phyloP scores from a whole-genome alignment of 1,140 invertebrate genomes.

The Musca domestica region DNA sequence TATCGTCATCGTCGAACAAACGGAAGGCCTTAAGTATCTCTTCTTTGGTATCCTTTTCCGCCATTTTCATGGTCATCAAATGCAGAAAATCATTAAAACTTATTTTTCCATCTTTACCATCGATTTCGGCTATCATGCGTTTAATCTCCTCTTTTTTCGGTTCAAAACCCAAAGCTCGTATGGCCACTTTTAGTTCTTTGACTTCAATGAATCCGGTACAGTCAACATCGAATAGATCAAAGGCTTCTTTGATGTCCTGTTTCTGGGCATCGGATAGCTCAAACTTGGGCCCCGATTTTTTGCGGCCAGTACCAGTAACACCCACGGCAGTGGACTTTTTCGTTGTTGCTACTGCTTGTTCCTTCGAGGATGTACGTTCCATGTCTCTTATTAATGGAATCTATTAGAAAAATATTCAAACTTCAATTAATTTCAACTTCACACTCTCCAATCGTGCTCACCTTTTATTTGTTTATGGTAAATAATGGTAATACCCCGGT shows the following conservation, averaged over 20 bases:
- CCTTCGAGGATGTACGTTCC: no score
- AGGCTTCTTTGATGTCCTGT: constrained; percentile 92
- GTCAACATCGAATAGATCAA: constrained; percentile 91
- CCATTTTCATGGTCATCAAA: constrained; percentile 93
- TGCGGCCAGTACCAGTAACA: constrained; percentile 47
- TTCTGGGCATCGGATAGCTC: constrained; percentile 87
- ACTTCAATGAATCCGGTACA: constrained; percentile 82
- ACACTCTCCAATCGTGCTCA: no score
- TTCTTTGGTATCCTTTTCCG: constrained; percentile 93
- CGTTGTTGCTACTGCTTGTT: no score
- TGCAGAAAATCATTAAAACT: constrained; percentile 87
- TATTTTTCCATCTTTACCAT: constrained; percentile 80
- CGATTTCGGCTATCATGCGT: constrained; percentile 87
- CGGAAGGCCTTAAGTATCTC: constrained; percentile 96
- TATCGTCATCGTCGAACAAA: constrained; percentile 91
- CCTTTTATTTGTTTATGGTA: no score
- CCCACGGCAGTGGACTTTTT: no score
- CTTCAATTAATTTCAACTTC: no score
- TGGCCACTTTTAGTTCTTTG: constrained; percentile 91
- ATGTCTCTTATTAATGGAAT: no score
- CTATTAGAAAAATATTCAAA: no score
- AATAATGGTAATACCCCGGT: no score
- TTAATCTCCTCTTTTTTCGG: constrained; percentile 97
- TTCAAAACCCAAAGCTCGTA: constrained; percentile 91
- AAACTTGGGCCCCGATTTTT: constrained; percentile 70